Percentiles rank a stretch among this genome's conserved stretches.
Evolutionary conservation across 53 echinoderm and acorn worm genomes (phyloP).

Genomic region (Paelopatides confundens): DNA sequence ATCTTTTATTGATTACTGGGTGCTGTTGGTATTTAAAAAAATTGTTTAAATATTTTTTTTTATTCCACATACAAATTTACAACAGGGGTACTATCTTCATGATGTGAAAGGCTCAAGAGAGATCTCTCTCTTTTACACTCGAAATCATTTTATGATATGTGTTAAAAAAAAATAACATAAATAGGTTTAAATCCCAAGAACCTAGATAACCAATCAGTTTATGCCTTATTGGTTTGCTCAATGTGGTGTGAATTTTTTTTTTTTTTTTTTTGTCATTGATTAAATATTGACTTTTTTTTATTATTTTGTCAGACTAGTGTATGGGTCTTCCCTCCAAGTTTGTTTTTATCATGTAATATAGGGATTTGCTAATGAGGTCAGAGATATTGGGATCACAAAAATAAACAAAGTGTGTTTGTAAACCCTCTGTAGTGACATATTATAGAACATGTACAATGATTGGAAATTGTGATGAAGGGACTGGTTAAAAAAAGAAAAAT

Average conservation of each 20-base stretch:
- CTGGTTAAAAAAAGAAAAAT: not conserved
- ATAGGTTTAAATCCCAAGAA: not conserved
- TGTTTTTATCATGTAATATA: not conserved
- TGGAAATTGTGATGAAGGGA: not conserved
- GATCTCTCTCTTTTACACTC: not conserved
- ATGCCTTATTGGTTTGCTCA: conserved; percentile 39
- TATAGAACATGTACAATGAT: not conserved
- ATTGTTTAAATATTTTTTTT: too few species aligned
- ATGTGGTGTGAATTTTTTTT: conserved; percentile 26
- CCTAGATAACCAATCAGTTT: conserved; percentile 1
- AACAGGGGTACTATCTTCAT: conserved; percentile 7
- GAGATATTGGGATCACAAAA: not conserved
- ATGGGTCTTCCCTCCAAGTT: not conserved
- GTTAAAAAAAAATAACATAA: conserved; percentile 4
- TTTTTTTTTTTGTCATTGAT: not conserved
- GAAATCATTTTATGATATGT: conserved; percentile 19
- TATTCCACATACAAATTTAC: too few species aligned
- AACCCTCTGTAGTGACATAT: too few species aligned
- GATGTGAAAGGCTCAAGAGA: not conserved
- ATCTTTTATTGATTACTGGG: conserved; percentile 26
- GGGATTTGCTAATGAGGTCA: not conserved
- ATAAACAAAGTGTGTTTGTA: not conserved
- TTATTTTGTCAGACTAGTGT: not conserved
- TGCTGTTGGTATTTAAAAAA: not conserved
- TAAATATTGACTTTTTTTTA: conserved; percentile 15